Evolutionary conservation across 2,888 invertebrate genomes (phyloP), one percentile per base, ranked within the genome.

Genomic region (Drosophila formosana): DNA sequence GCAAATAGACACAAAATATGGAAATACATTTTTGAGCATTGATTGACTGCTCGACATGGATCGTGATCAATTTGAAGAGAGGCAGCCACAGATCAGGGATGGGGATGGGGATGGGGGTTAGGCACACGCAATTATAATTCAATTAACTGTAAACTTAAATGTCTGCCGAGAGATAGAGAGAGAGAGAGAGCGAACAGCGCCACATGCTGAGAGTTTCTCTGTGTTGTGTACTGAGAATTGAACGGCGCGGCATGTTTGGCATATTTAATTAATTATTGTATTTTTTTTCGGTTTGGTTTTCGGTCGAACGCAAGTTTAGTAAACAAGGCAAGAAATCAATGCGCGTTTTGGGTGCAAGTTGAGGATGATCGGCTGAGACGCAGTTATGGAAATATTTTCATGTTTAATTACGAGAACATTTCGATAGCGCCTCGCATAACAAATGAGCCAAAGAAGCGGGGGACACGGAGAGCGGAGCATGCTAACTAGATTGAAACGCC

Each of bases 231-330:
- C 64, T 39, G 46, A 46, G 69, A 60, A 73, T 45, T 23, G 69
- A 71, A 58, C 9, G 43, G 62, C 65, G 53, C 56, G 53, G 74
- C 83, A 73, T 87, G 84, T 66, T 71, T 71, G 78, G 87, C 82
- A 84, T 87, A 76, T 84, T 84, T 82, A 84, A 87, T 84, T 82
- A 87, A 78, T 84, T 84, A 83, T 80, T 80, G 51, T 77, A 72
- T 52, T 34, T 53, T 56, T 56, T 53, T 56, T n/a, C 1, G 34
- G 11, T 11, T 56, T 26, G 6, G 30, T 49, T 60, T 62, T 61
- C 39, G 39, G 34, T 34, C 43, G 53, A 62, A 67, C 39, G 13
- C n/a, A 39, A 39, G 6, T 39, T 64, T 46, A 52, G 72, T 79
- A 75, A 80, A 82, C 82, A 75, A 70, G 73, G 28, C 37, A 68